phyloP scores from a whole-genome alignment of 2,888 invertebrate genomes.

The Acleris emargana region DNA sequence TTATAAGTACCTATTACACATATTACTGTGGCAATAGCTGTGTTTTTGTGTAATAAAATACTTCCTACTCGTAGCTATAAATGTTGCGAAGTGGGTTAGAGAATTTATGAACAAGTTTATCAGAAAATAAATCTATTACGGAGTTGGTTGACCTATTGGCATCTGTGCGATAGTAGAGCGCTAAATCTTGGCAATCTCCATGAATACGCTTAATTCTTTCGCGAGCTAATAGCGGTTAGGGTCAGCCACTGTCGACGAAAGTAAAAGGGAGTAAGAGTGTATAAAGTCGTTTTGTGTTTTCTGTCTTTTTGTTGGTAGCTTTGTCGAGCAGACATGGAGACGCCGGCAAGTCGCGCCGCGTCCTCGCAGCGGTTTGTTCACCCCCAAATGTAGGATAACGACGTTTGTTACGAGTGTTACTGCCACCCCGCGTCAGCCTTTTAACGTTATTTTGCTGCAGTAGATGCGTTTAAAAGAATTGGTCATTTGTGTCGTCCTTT shows the following conservation, averaged over 20 bases:
- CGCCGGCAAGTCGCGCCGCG: conserved; percentile 63
- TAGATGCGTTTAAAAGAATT: conserved; percentile 67
- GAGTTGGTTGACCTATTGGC: conserved; percentile 11
- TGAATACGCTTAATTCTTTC: conserved; percentile 42
- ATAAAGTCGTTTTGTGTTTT: too few species aligned
- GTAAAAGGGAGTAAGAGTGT: too few species aligned
- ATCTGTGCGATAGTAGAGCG: conserved; percentile 25
- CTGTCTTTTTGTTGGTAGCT: conserved; percentile 19
- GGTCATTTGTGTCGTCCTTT: conserved; percentile 53
- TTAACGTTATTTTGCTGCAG: conserved; percentile 63
- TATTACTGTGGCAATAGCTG: too few species aligned
- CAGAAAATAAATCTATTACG: background rate
- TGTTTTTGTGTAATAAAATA: too few species aligned
- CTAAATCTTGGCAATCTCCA: conserved; percentile 33
- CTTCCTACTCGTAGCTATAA: too few species aligned
- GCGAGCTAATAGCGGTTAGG: conserved; percentile 58
- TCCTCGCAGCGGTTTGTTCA: conserved; percentile 67
- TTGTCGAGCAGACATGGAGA: conserved; percentile 42
- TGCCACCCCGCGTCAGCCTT: conserved; percentile 58
- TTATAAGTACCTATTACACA: too few species aligned
- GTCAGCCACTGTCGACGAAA: conserved; percentile 47
- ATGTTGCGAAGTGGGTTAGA: background rate
- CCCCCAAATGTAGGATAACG: conserved; percentile 78
- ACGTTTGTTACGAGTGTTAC: conserved; percentile 74
- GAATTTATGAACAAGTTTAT: background rate